Evolutionary conservation across 2,797 vertebrate genomes (phyloP).

Genomic region (Phalanger gymnotis): DNA sequence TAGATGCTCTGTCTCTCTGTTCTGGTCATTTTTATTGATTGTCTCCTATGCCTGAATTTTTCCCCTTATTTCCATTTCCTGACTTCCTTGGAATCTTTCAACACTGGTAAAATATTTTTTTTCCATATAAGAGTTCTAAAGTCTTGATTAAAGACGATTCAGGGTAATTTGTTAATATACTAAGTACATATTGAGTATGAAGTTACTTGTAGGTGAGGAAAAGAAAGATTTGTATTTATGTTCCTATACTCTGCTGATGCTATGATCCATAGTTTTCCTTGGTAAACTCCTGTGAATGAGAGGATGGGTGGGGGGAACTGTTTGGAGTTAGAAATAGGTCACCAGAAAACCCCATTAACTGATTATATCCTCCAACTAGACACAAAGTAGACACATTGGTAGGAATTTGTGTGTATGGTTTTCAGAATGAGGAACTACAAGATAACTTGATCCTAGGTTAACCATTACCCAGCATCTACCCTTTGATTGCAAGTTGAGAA

Average conservation of each 20-base stretch:
- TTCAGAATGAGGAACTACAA: too few relatives aligned
- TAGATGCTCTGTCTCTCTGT: too few relatives aligned
- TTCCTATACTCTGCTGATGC: background rate
- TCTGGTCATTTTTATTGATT: too few relatives aligned
- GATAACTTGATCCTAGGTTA: too few relatives aligned
- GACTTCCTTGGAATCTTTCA: too few relatives aligned
- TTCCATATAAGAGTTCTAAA: background rate
- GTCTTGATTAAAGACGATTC: background rate
- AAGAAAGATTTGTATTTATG: background rate
- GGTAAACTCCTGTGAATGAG: background rate
- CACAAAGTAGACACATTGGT: too few relatives aligned
- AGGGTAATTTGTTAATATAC: background rate
- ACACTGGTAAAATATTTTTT: background rate
- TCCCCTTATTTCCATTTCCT: too few relatives aligned
- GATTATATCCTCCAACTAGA: background rate
- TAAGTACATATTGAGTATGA: background rate
- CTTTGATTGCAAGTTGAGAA: too few relatives aligned
- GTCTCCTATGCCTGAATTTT: too few relatives aligned
- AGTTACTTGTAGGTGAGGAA: background rate
- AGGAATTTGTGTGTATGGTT: too few relatives aligned
- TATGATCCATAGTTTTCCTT: background rate
- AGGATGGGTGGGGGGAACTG: background rate
- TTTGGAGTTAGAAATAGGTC: background rate
- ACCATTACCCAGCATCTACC: too few relatives aligned
- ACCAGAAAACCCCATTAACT: background rate